phyloP scores from a whole-genome alignment of 2,888 invertebrate species.

The Tetropium fuscum region DNA sequence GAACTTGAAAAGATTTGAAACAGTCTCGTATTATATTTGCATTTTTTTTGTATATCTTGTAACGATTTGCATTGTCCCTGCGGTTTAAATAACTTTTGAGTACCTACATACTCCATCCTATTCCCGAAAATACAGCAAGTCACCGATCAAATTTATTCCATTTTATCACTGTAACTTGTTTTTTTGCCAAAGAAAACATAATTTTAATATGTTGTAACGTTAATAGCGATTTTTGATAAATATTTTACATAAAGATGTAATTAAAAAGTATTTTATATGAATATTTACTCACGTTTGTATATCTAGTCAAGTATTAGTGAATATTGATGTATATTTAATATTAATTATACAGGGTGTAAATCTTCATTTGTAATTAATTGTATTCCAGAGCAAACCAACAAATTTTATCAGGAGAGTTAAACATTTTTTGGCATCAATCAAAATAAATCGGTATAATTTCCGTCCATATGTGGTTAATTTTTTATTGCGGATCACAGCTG shows the following conservation, averaged over 20 bases:
- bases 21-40: not conserved
- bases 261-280: slow-evolving; percentile 47
- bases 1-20: not conserved
- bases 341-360: slow-evolving; percentile 31
- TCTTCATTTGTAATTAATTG: not conserved
- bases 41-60: not conserved
- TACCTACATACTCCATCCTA: not conserved
- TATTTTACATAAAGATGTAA: slow-evolving; percentile 35
- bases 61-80: not conserved
- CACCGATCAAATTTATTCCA: slow-evolving; percentile 12
- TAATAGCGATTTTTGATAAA: slow-evolving; percentile 41
- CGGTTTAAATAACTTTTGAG: not conserved
- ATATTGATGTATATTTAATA: slow-evolving; percentile 32
- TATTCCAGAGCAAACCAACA: too few species aligned
- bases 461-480: too few species aligned
- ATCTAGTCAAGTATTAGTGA: slow-evolving; percentile 45
- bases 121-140: not conserved
- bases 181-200: slow-evolving; percentile 42
- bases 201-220: slow-evolving; percentile 35
- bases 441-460: too few species aligned
- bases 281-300: slow-evolving; percentile 49
- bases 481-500: too few species aligned
- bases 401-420: too few species aligned
- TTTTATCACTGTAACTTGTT: slow-evolving; percentile 34
- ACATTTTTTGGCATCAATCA: too few species aligned